Percentiles rank a stretch among this genome's conserved stretches.
These are phyloP conservation scores for Nomada ruficornis DNA, from an alignment of 2,888 invertebrate species.

Conservation along the genomic window DNA sequence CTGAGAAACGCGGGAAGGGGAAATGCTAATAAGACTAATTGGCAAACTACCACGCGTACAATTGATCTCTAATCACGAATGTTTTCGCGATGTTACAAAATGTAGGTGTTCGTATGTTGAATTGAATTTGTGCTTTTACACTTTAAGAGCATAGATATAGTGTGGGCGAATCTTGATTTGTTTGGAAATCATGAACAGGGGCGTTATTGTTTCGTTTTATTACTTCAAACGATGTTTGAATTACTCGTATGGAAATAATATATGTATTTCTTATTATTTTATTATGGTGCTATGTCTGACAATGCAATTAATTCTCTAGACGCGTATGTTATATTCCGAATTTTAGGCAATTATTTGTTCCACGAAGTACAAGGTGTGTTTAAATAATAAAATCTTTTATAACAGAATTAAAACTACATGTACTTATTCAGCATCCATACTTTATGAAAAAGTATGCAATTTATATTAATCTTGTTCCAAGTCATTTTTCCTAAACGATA, in stretches of 20 bases:
- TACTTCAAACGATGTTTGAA: neutral
- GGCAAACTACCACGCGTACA: neutral
- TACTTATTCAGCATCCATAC: no score
- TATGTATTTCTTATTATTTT: slow-evolving; percentile 4
- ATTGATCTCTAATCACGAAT: neutral
- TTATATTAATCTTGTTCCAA: no score
- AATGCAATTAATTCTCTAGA: slow-evolving; percentile 53
- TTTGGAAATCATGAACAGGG: neutral
- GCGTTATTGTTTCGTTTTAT: neutral
- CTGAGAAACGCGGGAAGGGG: neutral
- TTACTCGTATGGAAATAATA: neutral
- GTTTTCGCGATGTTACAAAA: neutral
- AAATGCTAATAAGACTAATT: neutral
- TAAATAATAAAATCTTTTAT: no score
- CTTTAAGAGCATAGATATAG: neutral
- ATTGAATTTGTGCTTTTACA: neutral
- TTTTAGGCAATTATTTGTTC: neutral
- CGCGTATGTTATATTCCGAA: neutral
- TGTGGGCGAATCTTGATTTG: neutral
- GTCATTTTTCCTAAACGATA: no score
- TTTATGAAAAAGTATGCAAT: no score
- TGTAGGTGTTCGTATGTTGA: neutral
- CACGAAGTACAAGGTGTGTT: neutral
- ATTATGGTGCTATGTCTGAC: slow-evolving; percentile 36
- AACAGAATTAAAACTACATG: no score